Evolutionary conservation across 2,888 invertebrate species (phyloP), one percentile per base, ranked within the genome.

Genomic region (Tenthredo scrophulariae): DNA sequence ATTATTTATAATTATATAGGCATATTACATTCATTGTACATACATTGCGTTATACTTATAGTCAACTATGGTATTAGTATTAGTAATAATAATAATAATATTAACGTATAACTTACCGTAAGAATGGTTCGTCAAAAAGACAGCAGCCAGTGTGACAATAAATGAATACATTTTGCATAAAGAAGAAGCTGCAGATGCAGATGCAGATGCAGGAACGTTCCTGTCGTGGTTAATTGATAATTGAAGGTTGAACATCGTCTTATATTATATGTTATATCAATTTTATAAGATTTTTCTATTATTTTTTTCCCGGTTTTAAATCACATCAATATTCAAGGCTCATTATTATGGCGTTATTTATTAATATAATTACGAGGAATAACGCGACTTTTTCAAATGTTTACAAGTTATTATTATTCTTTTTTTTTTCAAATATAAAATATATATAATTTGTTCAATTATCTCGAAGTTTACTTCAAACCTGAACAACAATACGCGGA

Each of bases 271-370:
- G 18, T 37, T 37, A 6, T 40, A 40, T n/a, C 10, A 33, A n/a
- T 37, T 40, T 40, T 6, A 10, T 18, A 7, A 7, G 7, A 70
- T 29, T 26, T 26, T 4, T 72, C 9, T 74, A 13, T 74, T 74
- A 37, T 37, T 4, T 33, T 13, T 40, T 10, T 2, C 2, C n/a
- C 33, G 37, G 1, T 9, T 37, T 70, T 18, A 70, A n/a, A n/a
- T 33, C 18, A 70, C 70, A 37, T 70, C 70, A 70, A 22, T 62
- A 62, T 62, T 58, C 58, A n/a, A 58, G 58, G 22, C 58, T 58
- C 22, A 26, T 62, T 62, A 62, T 62, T 62, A 26, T 26, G 26
- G 26, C 62, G 62, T 62, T 26, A 58, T 58, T 58, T 6, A 46
- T 46, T 15, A 46, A 46, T 46, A 7, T 1, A 10, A 40, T 1